These are phyloP conservation scores for Goniozus legneri DNA, from an alignment of 1,140 invertebrate species.

Conservation along the genomic window DNA sequence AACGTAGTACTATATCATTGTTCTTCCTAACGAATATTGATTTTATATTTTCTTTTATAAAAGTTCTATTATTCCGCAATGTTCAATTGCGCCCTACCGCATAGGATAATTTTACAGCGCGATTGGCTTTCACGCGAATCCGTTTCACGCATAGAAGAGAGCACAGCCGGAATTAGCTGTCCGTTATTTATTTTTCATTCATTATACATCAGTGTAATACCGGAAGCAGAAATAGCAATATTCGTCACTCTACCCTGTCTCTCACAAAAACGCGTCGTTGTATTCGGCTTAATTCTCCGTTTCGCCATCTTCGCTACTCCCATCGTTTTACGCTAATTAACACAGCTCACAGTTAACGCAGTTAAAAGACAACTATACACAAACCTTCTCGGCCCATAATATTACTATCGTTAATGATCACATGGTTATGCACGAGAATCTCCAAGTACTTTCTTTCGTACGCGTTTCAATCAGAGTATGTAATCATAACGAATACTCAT, in stretches of 20 bases:
- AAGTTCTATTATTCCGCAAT: slow-evolving; percentile 17
- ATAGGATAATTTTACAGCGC: neutral
- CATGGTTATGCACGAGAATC: slow-evolving; percentile 11
- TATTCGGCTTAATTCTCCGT: slow-evolving; percentile 6
- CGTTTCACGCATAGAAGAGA: slow-evolving; percentile 1
- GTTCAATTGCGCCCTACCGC: neutral
- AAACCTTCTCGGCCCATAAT: slow-evolving; percentile 4
- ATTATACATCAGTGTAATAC: too few species aligned
- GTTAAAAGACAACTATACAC: slow-evolving; percentile 19
- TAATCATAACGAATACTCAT: too few species aligned
- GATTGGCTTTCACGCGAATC: too few species aligned
- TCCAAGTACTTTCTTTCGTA: slow-evolving; percentile 1
- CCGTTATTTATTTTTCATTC: neutral
- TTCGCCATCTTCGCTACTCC: neutral
- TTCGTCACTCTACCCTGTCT: slow-evolving; percentile 6
- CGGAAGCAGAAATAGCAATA: slow-evolving; percentile 1
- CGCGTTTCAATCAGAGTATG: neutral
- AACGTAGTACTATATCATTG: too few species aligned
- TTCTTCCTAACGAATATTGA: too few species aligned
- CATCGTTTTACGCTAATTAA: slow-evolving; percentile 13
- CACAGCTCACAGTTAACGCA: slow-evolving; percentile 20
- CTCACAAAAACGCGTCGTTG: slow-evolving; percentile 17
- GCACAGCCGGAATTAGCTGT: slow-evolving; percentile 5
- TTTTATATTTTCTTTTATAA: too few species aligned
- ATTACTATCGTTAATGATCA: slow-evolving; percentile 20